These are phyloP conservation scores for Lepus oiostolus DNA, from an alignment of 2,797 vertebrate genomes.

Conservation along the genomic window DNA sequence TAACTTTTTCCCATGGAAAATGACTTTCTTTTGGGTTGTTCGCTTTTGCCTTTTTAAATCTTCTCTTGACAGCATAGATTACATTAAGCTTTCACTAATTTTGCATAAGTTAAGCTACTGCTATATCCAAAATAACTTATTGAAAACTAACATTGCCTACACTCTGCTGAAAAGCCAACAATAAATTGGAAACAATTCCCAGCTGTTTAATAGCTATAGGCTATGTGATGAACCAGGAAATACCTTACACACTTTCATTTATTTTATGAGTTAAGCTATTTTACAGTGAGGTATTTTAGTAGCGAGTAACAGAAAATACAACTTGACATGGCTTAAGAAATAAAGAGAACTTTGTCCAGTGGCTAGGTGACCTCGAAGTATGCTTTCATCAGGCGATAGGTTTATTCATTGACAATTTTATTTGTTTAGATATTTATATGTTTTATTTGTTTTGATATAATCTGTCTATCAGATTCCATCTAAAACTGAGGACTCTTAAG, in stretches of 20 bases:
- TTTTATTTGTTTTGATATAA: not conserved
- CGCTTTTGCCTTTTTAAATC: slow-evolving; percentile 1
- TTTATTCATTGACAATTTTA: not conserved
- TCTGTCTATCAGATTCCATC: not conserved
- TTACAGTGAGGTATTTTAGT: not conserved
- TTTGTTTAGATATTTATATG: not conserved
- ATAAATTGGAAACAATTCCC: not conserved
- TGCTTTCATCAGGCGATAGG: not conserved
- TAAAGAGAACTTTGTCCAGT: not conserved
- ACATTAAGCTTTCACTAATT: not conserved
- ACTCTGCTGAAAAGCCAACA: not conserved
- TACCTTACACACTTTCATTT: not conserved
- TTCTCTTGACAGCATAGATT: not conserved
- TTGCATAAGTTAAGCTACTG: not conserved
- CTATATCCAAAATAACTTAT: not conserved
- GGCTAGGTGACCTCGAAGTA: not conserved
- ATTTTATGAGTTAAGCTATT: slow-evolving; percentile 17
- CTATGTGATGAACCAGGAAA: not conserved
- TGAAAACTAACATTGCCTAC: not conserved
- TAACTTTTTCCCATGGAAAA: not conserved
- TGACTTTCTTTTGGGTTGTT: not conserved
- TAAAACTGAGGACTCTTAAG: not conserved
- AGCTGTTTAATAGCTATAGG: not conserved
- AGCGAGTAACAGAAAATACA: slow-evolving; percentile 15
- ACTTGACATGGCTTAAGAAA: not conserved